Evolutionary conservation across 2,888 invertebrate genomes (phyloP).

Genomic region (Pristionchus maxplancki): DNA sequence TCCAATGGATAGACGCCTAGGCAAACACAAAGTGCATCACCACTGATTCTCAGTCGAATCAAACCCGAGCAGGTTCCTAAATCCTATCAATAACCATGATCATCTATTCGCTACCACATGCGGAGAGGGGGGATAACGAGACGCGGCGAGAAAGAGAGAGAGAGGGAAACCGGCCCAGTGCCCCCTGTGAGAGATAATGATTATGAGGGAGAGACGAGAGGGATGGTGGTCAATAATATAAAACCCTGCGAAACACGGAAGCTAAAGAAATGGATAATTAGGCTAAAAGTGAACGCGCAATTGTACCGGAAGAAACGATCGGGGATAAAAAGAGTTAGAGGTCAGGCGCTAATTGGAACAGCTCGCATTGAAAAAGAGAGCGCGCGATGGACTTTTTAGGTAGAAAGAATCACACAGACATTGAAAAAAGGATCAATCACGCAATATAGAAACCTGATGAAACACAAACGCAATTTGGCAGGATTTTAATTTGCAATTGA

Average conservation of each 20-base stretch:
- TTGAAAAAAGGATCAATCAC: too few species aligned
- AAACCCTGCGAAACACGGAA: background rate
- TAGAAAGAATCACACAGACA: background rate
- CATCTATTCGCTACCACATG: slow-evolving; percentile 78
- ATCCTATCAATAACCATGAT: slow-evolving; percentile 38
- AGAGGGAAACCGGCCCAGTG: background rate
- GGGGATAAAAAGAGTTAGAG: background rate
- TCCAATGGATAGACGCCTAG: background rate
- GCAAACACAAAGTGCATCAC: background rate
- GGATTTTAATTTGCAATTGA: too few species aligned
- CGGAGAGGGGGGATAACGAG: slow-evolving; percentile 81
- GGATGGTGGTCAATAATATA: background rate
- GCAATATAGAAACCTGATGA: background rate
- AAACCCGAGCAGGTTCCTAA: background rate
- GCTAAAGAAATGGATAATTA: background rate
- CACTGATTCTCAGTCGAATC: background rate
- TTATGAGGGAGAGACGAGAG: background rate
- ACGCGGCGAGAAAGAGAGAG: background rate
- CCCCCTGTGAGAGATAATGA: background rate
- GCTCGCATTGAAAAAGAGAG: background rate
- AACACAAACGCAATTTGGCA: background rate
- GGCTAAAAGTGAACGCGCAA: background rate
- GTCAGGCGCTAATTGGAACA: slow-evolving; percentile 21
- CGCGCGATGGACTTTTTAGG: background rate
- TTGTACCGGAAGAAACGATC: background rate